A percentile compares a stretch with the other conserved stretches of the same genome.
These are phyloP conservation scores for Eurystomus gularis DNA, from an alignment of 2,113 vertebrate species.

Conservation along the genomic window DNA sequence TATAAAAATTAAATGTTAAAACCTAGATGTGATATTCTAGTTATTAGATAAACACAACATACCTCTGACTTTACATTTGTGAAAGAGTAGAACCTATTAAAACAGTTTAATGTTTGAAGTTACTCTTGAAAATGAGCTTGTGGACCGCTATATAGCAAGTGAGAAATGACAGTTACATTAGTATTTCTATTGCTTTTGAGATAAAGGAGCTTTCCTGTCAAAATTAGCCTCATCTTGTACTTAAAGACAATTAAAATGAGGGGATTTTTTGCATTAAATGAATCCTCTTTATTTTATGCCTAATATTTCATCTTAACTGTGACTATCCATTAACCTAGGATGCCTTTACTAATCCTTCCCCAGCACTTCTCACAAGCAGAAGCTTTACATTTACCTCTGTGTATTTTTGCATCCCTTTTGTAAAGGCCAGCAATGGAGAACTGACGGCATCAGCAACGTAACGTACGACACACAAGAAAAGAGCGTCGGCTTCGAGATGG, in stretches of 20 bases:
- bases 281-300: background rate
- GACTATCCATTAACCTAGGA: background rate
- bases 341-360: background rate
- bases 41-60: background rate
- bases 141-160: background rate
- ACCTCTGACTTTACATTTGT: background rate
- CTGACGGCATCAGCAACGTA: slow-evolving; percentile 74
- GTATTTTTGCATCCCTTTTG: background rate
- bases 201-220: background rate
- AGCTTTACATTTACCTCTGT: background rate
- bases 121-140: background rate
- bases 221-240: background rate
- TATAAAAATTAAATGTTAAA: background rate
- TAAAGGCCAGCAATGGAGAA: slow-evolving; percentile 82
- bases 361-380: background rate
- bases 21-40: background rate
- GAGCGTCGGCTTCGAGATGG: slow-evolving; percentile 79
- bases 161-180: background rate
- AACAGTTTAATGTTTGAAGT: background rate
- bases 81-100: background rate
- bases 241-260: background rate
- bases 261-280: background rate
- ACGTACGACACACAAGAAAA: slow-evolving; percentile 42
- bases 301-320: background rate
- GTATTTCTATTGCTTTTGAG: background rate